A percentile compares a stretch with the other conserved stretches of the same genome.
These are phyloP conservation scores for Drosophila monieri DNA, from an alignment of 2,888 invertebrate genomes.

Conservation along the genomic window DNA sequence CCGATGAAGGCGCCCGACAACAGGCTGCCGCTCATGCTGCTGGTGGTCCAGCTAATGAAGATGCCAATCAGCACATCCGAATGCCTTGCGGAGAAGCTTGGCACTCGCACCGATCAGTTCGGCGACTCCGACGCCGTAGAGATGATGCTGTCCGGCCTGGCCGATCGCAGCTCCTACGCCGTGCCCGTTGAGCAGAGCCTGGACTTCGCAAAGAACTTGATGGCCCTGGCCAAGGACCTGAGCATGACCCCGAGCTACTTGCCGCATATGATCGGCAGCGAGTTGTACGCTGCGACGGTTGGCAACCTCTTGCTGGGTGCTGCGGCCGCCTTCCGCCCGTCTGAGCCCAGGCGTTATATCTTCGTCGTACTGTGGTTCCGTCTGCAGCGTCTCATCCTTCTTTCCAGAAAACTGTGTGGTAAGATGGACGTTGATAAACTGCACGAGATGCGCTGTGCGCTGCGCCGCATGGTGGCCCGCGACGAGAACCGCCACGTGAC, in stretches of 20 bases:
- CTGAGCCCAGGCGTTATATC: constrained; percentile 84
- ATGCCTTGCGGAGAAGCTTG: constrained; percentile 83
- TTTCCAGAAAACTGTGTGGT: constrained; percentile 83
- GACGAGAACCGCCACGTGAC: constrained; percentile 85
- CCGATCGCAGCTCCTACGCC: constrained; percentile 54
- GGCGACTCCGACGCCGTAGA: constrained; percentile 85
- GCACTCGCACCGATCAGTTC: constrained; percentile 72
- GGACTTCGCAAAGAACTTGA: constrained; percentile 64
- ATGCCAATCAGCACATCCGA: constrained; percentile 86
- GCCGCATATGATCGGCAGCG: constrained; percentile 86
- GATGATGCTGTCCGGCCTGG: constrained; percentile 83
- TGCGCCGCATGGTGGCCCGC: constrained; percentile 86
- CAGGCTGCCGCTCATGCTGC: constrained; percentile 86
- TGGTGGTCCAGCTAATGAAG: constrained; percentile 86
- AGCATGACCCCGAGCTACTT: constrained; percentile 87
- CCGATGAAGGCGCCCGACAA: constrained; percentile 87
- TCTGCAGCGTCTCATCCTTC: constrained; percentile 86
- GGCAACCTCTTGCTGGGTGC: constrained; percentile 84
- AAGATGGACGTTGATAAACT: constrained; percentile 79
- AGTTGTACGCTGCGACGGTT: constrained; percentile 86
- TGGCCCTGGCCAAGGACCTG: constrained; percentile 84
- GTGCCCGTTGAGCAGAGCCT: constrained; percentile 32
- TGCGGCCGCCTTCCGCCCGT: constrained; percentile 80
- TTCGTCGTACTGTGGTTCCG: constrained; percentile 87
- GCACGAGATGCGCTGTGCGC: constrained; percentile 81